Evolutionary conservation across 2,888 invertebrate genomes (phyloP).

Genomic region (Anoncus sp.): DNA sequence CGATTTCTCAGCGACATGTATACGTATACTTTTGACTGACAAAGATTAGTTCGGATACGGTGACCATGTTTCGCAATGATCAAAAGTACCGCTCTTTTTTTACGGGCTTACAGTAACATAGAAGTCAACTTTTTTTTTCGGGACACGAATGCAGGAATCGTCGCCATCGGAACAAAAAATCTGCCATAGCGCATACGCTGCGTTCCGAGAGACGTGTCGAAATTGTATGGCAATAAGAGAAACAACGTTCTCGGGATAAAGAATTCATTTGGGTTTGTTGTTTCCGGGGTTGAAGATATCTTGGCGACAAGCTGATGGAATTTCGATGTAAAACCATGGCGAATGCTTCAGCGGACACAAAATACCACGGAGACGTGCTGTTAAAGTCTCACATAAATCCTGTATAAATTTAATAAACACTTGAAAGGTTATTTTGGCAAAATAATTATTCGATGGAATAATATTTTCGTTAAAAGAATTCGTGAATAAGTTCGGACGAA

Average conservation of each 20-base stretch:
- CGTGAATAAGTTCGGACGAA: background rate
- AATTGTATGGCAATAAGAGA: conserved; percentile 32
- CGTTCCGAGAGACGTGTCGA: conserved; percentile 35
- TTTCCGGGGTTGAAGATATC: conserved; percentile 57
- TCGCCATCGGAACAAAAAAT: conserved; percentile 21
- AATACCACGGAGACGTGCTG: background rate
- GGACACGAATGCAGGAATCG: background rate
- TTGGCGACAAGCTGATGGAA: conserved; percentile 70
- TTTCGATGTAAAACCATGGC: conserved; percentile 61
- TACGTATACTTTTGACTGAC: background rate
- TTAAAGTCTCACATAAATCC: background rate
- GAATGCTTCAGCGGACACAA: conserved; percentile 37
- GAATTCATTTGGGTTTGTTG: conserved; percentile 56
- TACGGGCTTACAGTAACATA: background rate
- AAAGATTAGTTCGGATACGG: conserved; percentile 49
- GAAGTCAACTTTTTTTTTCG: conserved; percentile 9
- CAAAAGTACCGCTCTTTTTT: conserved; percentile 71
- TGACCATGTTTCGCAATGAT: conserved; percentile 67
- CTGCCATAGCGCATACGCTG: background rate
- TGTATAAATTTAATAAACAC: background rate
- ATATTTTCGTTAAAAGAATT: background rate
- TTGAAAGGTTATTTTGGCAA: background rate
- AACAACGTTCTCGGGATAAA: conserved; percentile 31
- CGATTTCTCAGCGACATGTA: conserved; percentile 30
- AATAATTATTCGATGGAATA: background rate